Base-by-base conservation (phyloP, 2,888 invertebrate species). In the Yponomeuta sedellus region DNA sequence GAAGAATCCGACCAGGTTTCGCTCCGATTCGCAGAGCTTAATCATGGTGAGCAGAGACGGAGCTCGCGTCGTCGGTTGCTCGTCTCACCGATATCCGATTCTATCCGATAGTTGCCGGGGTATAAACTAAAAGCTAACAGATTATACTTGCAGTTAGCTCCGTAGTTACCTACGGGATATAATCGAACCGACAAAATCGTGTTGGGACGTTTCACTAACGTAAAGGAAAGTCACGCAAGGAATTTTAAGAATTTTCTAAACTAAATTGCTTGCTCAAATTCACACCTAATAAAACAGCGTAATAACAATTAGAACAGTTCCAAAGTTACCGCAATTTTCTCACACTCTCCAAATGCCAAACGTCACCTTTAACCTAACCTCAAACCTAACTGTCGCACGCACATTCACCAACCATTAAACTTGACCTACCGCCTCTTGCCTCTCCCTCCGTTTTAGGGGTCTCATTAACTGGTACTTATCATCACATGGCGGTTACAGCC, bases 361-460 rank as follows among this genome's bases (percentile, higher is more conserved):
- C n/a, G 39, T 80, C 78, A 87, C 85, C 86, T 84, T 74, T 78
- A 84, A 86, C 86, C 81, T 78, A 77, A 78, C 82, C 80, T 79
- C 76, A 78, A 78, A 75, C 74, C 72, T 86, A 87, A 88, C 86
- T 86, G 86, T 87, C 85, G 79, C 73, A 79, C 62, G 39, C 28
- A n/a, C 62, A 34, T n/a, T 16, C 19, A 34, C 12, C n/a, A 34
- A n/a, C 62, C 81, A 10, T 68, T 2, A 74, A 75, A 66, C 64
- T 68, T 73, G 82, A 76, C 1, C 82, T 61, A 34, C 72, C 61
- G 69, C 12, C 44, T 61, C 65, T 66, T 64, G 65, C 66, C 64
- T 67, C 69, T 28, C 10, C 39, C 16, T 61, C 6, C 65, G 66
- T 70, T n/a, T 61, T 40, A 69, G 67, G 67, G 81, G 68, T 77